Evolutionary conservation across 2,888 invertebrate genomes (phyloP), one percentile per base, ranked within the genome.

Genomic region (Dilophus febrilis): DNA sequence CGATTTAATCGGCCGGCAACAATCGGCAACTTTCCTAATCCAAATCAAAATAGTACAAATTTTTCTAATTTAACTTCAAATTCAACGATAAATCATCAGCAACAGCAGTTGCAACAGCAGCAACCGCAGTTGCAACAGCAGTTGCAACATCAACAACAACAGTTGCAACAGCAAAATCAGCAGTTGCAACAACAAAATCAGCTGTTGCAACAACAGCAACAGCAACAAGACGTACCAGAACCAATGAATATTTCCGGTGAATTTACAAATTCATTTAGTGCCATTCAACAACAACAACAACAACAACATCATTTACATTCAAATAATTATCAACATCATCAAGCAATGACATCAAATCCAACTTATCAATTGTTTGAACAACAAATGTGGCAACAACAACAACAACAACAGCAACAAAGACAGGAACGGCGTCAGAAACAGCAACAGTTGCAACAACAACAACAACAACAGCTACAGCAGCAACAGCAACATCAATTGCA

Each of bases 291-390:
- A 36, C 3, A 12, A 27, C 3, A 16, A n/a, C 11, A 35, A 7
- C 32, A 32, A 19, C 31, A 36, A 40, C 28, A 37, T 22, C 14
- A 17, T 27, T 32, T 27, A 27, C 11, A 27, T 27, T 7, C 27
- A 27, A 27, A 7, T 27, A 13, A 19, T 29, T 18, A 28, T 18
- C 29, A 32, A 13, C 22, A n/a, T 14, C 14, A 22, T 4, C 28
- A 36, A n/a, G n/a, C n/a, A n/a, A n/a, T n/a, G n/a, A n/a, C n/a
- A 14, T 13, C 6, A 35, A 26, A 14, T 39, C 31, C 43, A 41
- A n/a, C n/a, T n/a, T n/a, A n/a, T n/a, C n/a, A n/a, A n/a, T n/a
- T n/a, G n/a, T n/a, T n/a, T n/a, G n/a, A n/a, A n/a, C 12, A 8
- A 35, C 28, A 40, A 41, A 6, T 10, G n/a, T 35, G 2, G 35